Evolutionary conservation across 2,797 vertebrate genomes (phyloP).

Genomic region (Scleropages formosus): DNA sequence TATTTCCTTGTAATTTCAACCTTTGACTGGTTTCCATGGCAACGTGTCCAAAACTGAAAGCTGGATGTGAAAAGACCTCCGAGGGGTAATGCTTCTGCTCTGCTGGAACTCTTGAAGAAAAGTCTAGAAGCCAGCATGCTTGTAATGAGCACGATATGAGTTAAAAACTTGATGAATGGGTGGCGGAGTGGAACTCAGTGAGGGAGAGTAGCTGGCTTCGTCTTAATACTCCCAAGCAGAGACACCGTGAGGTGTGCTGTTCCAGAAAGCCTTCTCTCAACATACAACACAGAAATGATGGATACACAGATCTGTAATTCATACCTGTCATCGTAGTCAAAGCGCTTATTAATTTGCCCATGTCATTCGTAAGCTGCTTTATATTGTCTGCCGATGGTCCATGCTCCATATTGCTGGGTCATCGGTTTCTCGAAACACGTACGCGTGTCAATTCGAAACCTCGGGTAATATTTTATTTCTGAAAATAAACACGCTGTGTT

Average conservation of each 20-base stretch:
- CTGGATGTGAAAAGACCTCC: constrained; percentile 34
- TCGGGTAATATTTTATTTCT: constrained; percentile 1
- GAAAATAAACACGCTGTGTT: not conserved
- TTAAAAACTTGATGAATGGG: constrained; percentile 37
- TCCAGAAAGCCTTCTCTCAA: not conserved
- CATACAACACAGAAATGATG: not conserved
- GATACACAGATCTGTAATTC: too few species aligned
- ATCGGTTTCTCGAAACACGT: constrained; percentile 10
- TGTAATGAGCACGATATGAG: constrained; percentile 39
- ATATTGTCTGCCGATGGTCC: too few species aligned
- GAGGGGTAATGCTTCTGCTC: constrained; percentile 32
- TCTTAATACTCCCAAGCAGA: constrained; percentile 19
- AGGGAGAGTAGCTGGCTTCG: constrained; percentile 10
- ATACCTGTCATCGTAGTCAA: too few species aligned
- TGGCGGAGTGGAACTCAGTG: constrained; percentile 22
- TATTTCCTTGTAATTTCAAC: constrained; percentile 34
- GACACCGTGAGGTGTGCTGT: too few species aligned
- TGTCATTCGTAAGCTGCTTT: too few species aligned
- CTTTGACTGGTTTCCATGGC: constrained; percentile 37
- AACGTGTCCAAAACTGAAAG: constrained; percentile 39
- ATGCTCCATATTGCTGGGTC: not conserved
- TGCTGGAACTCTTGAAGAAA: constrained; percentile 36
- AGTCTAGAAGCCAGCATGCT: constrained; percentile 41
- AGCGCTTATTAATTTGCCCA: too few species aligned
- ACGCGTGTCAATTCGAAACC: not conserved